Base-by-base conservation (phyloP, 2,888 invertebrate genomes). In the Drosophila yooni region DNA sequence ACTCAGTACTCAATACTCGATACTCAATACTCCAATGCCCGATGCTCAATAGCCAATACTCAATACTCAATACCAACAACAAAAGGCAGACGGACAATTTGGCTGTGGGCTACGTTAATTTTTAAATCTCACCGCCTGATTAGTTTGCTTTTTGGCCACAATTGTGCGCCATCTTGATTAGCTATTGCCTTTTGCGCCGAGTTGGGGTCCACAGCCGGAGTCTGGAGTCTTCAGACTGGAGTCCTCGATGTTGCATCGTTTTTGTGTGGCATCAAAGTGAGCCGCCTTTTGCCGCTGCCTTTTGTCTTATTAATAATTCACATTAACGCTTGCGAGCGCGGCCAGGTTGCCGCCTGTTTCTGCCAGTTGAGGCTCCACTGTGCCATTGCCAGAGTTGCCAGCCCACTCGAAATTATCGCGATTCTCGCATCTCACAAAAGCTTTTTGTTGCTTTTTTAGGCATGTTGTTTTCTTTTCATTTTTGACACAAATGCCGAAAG, bases 251-350 rank as follows among this genome's bases (percentile, higher is more conserved):
- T 8, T 25, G 58, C 67, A 57, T 50, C 67, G 52, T 56, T 40
- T 43, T 53, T 54, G 52, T n/a, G 50, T 36, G 57, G 72, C 84
- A 67, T 90, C 91, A 88, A 88, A 88, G 91, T 53, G n/a, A 10
- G 78, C 89, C 91, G 88, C 82, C 65, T 66, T 66, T 64, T 81
- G 85, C 89, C 83, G 89, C 89, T 91, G 87, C 91, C 91, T 89
- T 89, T 89, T 89, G 91, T 91, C 91, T 92, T 92, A 93, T 92
- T 92, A 93, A 93, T 92, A 93, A 93, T 91, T 92, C 92, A 92
- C 92, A 93, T 92, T 92, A 92, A 92, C 92, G 91, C 92, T 92
- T 91, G 91, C 84, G 88, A 86, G 90, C 80, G 85, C 84, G 88
- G 85, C 89, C 70, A 72, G 72, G 83, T 84, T 89, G 79, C 88